A percentile compares a stretch with the other conserved stretches of the same genome.
These are phyloP conservation scores for Plagiodera versicolora DNA, from an alignment of 2,888 invertebrate genomes.

Conservation along the genomic window DNA sequence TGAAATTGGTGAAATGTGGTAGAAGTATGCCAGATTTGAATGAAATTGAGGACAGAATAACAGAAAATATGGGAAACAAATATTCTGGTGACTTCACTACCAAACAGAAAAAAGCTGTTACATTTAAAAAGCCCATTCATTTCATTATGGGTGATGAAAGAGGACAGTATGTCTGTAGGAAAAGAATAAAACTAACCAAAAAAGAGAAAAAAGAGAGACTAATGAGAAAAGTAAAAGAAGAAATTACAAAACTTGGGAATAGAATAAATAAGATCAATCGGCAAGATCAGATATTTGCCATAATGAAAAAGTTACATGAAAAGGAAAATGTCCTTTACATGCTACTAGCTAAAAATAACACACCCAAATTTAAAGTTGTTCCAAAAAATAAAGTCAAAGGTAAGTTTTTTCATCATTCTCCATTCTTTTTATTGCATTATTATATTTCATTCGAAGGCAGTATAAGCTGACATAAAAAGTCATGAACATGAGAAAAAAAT, in stretches of 20 bases:
- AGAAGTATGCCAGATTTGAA: constrained; percentile 19
- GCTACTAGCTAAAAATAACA: constrained; percentile 13
- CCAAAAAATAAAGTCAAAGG: constrained; percentile 17
- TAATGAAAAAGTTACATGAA: constrained; percentile 22
- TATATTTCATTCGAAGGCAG: no score
- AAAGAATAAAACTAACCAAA: constrained; percentile 13
- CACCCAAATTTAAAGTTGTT: constrained; percentile 23
- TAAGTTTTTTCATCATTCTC: no score
- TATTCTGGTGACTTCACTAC: neutral
- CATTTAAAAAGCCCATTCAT: neutral
- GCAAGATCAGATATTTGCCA: constrained; percentile 18
- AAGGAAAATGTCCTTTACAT: constrained; percentile 23
- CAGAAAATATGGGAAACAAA: neutral
- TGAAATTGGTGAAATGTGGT: constrained; percentile 16
- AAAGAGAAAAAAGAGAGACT: constrained; percentile 6
- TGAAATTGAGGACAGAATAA: neutral
- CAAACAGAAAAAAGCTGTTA: constrained; percentile 7
- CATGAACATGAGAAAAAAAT: no score
- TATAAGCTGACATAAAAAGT: no score
- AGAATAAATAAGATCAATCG: constrained; percentile 21
- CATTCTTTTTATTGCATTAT: neutral
- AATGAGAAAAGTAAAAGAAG: constrained; percentile 3
- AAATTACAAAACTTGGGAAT: constrained; percentile 16
- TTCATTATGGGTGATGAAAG: neutral
- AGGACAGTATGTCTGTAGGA: neutral